phyloP scores from a whole-genome alignment of 2,113 vertebrate species.

The Odontesthes bonariensis region DNA sequence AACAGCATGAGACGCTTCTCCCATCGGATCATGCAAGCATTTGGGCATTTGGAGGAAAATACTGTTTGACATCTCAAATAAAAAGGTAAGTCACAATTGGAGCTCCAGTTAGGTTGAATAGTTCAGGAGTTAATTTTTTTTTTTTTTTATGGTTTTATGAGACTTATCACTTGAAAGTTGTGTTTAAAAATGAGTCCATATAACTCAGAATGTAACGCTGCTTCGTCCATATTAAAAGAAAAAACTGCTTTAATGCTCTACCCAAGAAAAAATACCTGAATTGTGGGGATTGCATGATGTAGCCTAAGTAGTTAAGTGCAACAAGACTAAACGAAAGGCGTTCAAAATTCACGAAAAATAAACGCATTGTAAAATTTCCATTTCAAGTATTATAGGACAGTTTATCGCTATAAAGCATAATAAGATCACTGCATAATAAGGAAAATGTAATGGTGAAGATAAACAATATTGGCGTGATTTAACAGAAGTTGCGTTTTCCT shows the following conservation, averaged over 20 bases:
- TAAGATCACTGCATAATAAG: background rate
- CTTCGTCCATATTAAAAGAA: background rate
- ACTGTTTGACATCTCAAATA: constrained; percentile 52
- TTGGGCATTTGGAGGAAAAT: constrained; percentile 48
- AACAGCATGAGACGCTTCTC: constrained; percentile 60
- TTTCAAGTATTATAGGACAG: background rate
- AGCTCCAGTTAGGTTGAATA: background rate
- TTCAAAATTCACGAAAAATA: no score
- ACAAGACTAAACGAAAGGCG: no score
- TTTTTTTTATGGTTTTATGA: background rate
- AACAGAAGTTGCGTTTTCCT: constrained; percentile 20
- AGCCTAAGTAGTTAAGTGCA: background rate
- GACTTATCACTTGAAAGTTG: constrained; percentile 7
- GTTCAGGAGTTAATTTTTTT: background rate
- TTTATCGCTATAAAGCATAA: constrained; percentile 1
- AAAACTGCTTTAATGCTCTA: background rate
- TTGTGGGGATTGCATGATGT: background rate
- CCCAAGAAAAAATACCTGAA: background rate
- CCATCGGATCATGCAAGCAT: constrained; percentile 49
- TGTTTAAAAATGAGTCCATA: background rate
- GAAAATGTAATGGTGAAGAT: constrained; percentile 5
- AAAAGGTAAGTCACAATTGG: constrained; percentile 49
- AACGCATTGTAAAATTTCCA: no score
- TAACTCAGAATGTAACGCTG: background rate
- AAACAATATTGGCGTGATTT: constrained; percentile 13